phyloP scores from a whole-genome alignment of 2,113 vertebrate species.

The Chaetops frenatus region DNA sequence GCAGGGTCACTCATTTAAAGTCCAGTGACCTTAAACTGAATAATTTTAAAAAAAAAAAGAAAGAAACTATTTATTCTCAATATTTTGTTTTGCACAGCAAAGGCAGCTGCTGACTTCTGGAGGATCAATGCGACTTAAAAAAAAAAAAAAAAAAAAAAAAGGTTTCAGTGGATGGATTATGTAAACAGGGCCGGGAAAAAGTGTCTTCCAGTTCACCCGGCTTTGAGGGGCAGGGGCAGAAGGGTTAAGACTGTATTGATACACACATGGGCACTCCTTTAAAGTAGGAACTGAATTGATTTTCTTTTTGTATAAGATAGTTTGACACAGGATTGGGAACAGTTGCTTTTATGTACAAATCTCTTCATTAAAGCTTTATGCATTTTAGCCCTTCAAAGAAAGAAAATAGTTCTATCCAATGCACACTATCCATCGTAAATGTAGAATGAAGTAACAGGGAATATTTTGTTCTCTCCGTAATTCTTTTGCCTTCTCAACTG shows the following conservation, averaged over 20 bases:
- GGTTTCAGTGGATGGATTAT: slow-evolving; percentile 69
- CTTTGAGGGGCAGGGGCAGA: slow-evolving; percentile 58
- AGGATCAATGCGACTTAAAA: slow-evolving; percentile 75
- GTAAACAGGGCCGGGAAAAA: slow-evolving; percentile 67
- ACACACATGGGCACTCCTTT: slow-evolving; percentile 67
- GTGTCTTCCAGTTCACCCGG: slow-evolving; percentile 69
- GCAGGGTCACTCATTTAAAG: slow-evolving; percentile 81
- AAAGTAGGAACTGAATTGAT: slow-evolving; percentile 61
- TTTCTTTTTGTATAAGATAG: slow-evolving; percentile 68
- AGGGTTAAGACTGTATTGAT: slow-evolving; percentile 65
- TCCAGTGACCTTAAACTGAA: slow-evolving; percentile 84
- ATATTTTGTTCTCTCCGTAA: slow-evolving; percentile 66
- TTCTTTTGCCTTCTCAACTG: slow-evolving; percentile 75
- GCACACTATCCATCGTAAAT: slow-evolving; percentile 66
- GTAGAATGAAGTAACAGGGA: slow-evolving; percentile 71
- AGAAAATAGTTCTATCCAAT: slow-evolving; percentile 70
- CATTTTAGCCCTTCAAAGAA: slow-evolving; percentile 75
- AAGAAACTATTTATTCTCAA: slow-evolving; percentile 97
- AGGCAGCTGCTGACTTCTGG: slow-evolving; percentile 92
- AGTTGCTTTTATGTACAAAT: slow-evolving; percentile 77
- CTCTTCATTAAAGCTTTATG: slow-evolving; percentile 74
- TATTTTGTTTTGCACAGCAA: slow-evolving; percentile 98
- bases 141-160: neutral
- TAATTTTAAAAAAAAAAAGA: slow-evolving; percentile 75
- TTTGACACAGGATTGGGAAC: slow-evolving; percentile 73